Percentiles rank a stretch among this genome's conserved stretches.
These are phyloP conservation scores for Patiria miniata DNA, from an alignment of 35 echinoderm and acorn worm genomes.

Conservation along the genomic window DNA sequence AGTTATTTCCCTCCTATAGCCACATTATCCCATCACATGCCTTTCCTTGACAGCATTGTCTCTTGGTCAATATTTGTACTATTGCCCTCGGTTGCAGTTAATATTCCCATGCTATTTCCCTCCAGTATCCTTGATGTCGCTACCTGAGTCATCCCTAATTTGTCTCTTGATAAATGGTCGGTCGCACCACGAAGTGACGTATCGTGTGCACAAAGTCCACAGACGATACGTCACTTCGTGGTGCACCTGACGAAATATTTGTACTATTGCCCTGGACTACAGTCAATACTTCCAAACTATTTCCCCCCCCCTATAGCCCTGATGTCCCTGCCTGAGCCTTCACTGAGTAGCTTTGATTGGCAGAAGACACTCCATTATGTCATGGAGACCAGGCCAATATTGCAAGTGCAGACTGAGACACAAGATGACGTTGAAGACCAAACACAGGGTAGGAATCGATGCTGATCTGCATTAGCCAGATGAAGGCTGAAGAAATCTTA, in stretches of 20 bases:
- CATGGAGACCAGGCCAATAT: conserved; percentile 39
- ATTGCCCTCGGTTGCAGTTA: background rate
- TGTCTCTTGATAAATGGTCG: no score
- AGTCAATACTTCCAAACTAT: background rate
- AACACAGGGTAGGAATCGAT: background rate
- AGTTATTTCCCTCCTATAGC: no score
- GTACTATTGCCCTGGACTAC: background rate
- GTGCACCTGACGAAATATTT: no score
- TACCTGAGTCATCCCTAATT: conserved; percentile 25
- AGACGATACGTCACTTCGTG: no score
- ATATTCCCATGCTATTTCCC: background rate
- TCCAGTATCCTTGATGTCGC: conserved; percentile 41
- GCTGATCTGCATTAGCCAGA: background rate
- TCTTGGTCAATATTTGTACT: background rate
- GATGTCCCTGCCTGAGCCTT: conserved; percentile 26
- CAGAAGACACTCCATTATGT: conserved; percentile 48
- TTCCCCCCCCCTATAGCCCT: conserved; percentile 32
- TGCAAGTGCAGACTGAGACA: background rate
- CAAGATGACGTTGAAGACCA: background rate
- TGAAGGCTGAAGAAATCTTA: no score
- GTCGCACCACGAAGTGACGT: no score
- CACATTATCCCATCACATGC: no score
- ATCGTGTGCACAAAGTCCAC: no score
- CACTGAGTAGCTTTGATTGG: conserved; percentile 69
- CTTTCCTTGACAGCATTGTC: no score